Evolutionary conservation across 2,797 vertebrate genomes (phyloP).

Genomic region (Adrianichthys oophorus): DNA sequence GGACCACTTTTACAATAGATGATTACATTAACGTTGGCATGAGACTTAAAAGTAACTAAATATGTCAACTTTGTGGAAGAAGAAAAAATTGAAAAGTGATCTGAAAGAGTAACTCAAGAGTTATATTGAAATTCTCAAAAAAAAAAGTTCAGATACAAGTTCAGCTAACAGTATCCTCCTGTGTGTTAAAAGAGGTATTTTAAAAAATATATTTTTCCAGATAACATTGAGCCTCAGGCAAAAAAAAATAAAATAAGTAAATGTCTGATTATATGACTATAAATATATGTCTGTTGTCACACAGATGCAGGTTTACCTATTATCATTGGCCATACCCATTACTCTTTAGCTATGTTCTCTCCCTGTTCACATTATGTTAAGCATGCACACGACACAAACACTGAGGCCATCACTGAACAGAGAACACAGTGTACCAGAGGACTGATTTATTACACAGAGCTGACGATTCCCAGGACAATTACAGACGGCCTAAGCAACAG

Average conservation of each 20-base stretch:
- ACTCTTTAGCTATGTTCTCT: conserved; percentile 41
- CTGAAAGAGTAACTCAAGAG: no score
- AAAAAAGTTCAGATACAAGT: conserved; percentile 9
- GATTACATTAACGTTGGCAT: no score
- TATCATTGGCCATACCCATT: conserved; percentile 43
- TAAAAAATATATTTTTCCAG: conserved; percentile 9
- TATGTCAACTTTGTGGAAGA: no score
- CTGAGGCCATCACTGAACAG: conserved; percentile 52
- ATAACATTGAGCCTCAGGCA: conserved; percentile 17
- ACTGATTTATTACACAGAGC: conserved; percentile 77
- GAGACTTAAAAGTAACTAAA: no score
- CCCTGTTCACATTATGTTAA: conserved; percentile 54
- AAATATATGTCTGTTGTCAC: conserved; percentile 41
- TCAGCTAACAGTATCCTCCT: not conserved
- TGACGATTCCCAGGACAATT: conserved; percentile 78
- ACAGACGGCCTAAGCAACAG: conserved; percentile 69
- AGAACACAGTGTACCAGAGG: conserved; percentile 75
- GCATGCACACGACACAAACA: conserved; percentile 51
- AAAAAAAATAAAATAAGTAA: conserved; percentile 12
- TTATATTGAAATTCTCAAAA: no score
- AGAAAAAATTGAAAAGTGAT: no score
- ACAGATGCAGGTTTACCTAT: conserved; percentile 22
- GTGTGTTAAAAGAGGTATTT: not conserved
- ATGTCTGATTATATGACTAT: no score
- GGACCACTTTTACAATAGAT: no score